A percentile compares a stretch with the other conserved stretches of the same genome.
Evolutionary conservation across 2,888 invertebrate species (phyloP).

Genomic region (Cataglyphis cursor): DNA sequence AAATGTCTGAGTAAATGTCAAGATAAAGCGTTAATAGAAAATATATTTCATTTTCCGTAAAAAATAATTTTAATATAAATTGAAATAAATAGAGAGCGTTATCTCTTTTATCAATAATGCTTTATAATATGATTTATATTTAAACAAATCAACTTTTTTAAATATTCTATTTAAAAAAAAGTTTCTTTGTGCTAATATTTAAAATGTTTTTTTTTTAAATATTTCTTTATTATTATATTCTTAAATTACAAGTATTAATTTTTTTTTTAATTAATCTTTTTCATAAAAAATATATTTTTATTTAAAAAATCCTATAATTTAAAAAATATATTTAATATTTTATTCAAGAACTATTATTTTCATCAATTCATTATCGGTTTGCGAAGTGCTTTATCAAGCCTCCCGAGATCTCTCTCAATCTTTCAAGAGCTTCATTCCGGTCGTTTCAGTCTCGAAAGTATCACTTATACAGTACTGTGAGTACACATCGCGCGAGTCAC

Average conservation of each 20-base stretch:
- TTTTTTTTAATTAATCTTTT: not conserved
- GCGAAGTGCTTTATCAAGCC: not conserved
- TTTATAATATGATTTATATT: not conserved
- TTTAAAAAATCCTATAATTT: not conserved
- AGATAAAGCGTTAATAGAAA: not conserved
- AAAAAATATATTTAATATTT: not conserved
- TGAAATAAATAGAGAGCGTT: not conserved
- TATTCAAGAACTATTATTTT: not conserved
- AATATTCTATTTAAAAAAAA: not conserved
- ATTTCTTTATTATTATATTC: not conserved
- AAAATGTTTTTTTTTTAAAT: not conserved
- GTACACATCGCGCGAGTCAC: not conserved
- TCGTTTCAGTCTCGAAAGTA: slow-evolving; percentile 8
- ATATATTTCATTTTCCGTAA: not conserved
- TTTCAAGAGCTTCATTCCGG: not conserved
- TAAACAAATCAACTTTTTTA: not conserved
- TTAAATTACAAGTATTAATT: not conserved
- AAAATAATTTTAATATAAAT: slow-evolving; percentile 2
- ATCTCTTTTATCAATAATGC: not conserved
- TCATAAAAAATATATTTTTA: not conserved
- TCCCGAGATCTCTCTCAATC: not conserved
- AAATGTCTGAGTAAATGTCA: not conserved
- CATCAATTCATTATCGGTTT: slow-evolving; percentile 7
- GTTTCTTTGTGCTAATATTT: not conserved
- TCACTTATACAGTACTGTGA: not conserved